Evolutionary conservation across 2,797 vertebrate species (phyloP).

Genomic region (Hydrophis major): DNA sequence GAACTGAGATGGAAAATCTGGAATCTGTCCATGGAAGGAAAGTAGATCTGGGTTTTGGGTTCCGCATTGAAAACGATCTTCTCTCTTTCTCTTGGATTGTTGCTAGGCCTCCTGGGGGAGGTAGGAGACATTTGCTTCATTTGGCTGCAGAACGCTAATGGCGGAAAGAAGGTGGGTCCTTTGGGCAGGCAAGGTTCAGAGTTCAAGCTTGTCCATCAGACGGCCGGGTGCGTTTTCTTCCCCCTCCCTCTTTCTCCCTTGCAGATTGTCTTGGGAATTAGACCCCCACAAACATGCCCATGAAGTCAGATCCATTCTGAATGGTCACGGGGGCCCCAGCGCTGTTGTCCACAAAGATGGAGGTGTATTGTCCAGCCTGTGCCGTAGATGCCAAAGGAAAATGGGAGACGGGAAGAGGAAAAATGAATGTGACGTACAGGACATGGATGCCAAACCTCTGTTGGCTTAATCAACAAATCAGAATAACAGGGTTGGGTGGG

Average conservation of each 20-base stretch:
- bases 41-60: background rate
- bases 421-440: too few relatives aligned
- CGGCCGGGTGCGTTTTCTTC: background rate
- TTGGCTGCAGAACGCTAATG: background rate
- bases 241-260: background rate
- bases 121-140: background rate
- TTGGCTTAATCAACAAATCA: background rate
- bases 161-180: background rate
- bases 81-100: background rate
- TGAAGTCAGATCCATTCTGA: conserved; percentile 91
- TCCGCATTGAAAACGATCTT: background rate
- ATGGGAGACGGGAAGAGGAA: too few relatives aligned
- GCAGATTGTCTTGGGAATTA: conserved; percentile 57
- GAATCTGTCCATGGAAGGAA: background rate
- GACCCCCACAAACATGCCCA: conserved; percentile 87
- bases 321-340: conserved; percentile 84
- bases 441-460: too few relatives aligned
- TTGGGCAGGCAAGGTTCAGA: background rate
- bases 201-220: background rate
- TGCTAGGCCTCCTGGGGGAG: too few relatives aligned
- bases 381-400: background rate
- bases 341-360: conserved; percentile 93
- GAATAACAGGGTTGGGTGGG: background rate
- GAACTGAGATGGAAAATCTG: background rate
- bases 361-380: conserved; percentile 91